Evolutionary conservation across 2,797 vertebrate genomes (phyloP).

Genomic region (Etheostoma nigrum): DNA sequence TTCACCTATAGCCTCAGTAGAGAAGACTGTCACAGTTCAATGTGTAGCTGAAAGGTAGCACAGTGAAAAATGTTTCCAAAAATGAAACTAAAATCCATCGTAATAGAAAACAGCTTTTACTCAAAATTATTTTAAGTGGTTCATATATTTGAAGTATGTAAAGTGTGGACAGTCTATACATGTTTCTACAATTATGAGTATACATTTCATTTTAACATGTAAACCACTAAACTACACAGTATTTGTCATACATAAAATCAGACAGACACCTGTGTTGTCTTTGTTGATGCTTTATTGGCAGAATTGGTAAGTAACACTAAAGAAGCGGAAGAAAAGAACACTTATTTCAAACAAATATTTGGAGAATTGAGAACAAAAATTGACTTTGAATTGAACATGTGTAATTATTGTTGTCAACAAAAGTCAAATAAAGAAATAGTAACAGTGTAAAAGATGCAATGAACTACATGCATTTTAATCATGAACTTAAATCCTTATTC

Average conservation of each 20-base stretch:
- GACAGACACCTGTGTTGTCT: slow-evolving; percentile 12
- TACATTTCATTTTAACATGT: not conserved
- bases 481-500: not conserved
- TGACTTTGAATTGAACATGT: not conserved
- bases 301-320: not conserved
- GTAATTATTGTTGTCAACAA: not conserved
- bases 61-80: not conserved
- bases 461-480: not conserved
- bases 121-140: not conserved
- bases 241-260: not conserved
- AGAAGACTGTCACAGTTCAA: not conserved
- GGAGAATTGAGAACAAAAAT: not conserved
- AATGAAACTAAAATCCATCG: not conserved
- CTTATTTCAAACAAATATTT: not conserved
- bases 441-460: not conserved
- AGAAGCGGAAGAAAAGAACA: not conserved
- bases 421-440: not conserved
- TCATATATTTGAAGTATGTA: not conserved
- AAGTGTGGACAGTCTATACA: not conserved
- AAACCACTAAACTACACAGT: not conserved
- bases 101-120: no score
- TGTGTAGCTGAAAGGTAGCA: not conserved
- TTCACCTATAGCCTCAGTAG: not conserved
- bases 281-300: slow-evolving; percentile 37
- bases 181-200: not conserved